These are phyloP conservation scores for Gavia stellata DNA, from an alignment of 2,113 vertebrate species.

Conservation along the genomic window DNA sequence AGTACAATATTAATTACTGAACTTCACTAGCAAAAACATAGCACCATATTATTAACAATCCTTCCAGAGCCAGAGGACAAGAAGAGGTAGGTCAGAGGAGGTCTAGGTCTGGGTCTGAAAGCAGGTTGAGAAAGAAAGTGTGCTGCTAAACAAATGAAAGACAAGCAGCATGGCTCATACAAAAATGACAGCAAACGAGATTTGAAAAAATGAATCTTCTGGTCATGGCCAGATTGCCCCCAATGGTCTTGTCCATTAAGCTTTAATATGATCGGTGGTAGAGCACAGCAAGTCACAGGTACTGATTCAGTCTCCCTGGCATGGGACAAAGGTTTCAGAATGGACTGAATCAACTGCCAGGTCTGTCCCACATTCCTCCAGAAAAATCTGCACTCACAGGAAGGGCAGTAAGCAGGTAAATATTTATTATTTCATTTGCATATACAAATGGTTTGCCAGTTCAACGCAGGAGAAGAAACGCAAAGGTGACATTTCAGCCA, in stretches of 20 bases:
- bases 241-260: background rate
- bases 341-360: background rate
- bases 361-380: background rate
- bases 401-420: background rate
- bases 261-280: background rate
- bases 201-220: background rate
- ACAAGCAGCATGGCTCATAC: background rate
- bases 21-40: background rate
- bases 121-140: background rate
- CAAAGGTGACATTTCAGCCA: background rate
- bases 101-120: background rate
- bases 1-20: background rate
- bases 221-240: background rate
- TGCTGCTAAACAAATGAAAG: background rate
- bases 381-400: background rate
- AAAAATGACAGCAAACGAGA: background rate
- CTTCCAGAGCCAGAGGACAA: background rate
- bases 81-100: background rate
- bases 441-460: background rate
- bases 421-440: background rate
- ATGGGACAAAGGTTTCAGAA: background rate
- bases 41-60: background rate
- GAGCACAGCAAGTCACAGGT: background rate
- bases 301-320: background rate
- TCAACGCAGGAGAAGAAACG: background rate